Evolutionary conservation across 2,888 invertebrate species (phyloP).

Genomic region (Xanthia icteritia): DNA sequence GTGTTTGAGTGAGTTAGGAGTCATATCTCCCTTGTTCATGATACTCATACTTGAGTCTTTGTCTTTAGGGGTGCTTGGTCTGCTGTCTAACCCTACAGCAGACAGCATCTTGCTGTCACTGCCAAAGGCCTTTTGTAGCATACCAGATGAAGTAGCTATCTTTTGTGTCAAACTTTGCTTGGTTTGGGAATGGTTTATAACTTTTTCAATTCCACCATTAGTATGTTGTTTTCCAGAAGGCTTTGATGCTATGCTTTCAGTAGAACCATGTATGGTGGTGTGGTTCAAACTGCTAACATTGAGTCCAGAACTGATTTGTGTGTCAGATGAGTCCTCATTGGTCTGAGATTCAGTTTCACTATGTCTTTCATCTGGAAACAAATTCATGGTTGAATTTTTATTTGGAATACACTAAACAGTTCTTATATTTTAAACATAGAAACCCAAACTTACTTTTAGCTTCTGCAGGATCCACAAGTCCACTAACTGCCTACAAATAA

Average conservation of each 20-base stretch:
- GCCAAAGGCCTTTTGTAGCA: constrained; percentile 84
- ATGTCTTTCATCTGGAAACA: constrained; percentile 93
- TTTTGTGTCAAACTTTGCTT: constrained; percentile 86
- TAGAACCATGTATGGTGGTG: constrained; percentile 88
- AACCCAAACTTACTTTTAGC: constrained; percentile 93
- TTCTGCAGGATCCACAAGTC: constrained; percentile 93
- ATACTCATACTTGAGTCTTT: constrained; percentile 81
- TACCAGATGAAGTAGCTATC: constrained; percentile 82
- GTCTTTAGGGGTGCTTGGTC: constrained; percentile 88
- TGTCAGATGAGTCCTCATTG: constrained; percentile 93
- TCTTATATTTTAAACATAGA: constrained; percentile 8
- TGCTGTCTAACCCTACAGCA: constrained; percentile 84
- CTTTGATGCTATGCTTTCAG: constrained; percentile 87
- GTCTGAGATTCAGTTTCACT: constrained; percentile 97
- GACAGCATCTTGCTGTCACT: constrained; percentile 85
- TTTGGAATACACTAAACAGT: background rate
- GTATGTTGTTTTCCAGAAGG: constrained; percentile 89
- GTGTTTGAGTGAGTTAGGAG: constrained; percentile 88
- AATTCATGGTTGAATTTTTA: constrained; percentile 5
- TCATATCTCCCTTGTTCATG: constrained; percentile 82
- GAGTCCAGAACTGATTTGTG: constrained; percentile 90
- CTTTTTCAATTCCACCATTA: constrained; percentile 86
- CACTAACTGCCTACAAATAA: constrained; percentile 93
- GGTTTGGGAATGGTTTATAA: constrained; percentile 79
- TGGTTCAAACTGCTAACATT: constrained; percentile 87